Conservation (phyloP, 2,797 vertebrate genomes). For the Potorous gilbertii region DNA sequence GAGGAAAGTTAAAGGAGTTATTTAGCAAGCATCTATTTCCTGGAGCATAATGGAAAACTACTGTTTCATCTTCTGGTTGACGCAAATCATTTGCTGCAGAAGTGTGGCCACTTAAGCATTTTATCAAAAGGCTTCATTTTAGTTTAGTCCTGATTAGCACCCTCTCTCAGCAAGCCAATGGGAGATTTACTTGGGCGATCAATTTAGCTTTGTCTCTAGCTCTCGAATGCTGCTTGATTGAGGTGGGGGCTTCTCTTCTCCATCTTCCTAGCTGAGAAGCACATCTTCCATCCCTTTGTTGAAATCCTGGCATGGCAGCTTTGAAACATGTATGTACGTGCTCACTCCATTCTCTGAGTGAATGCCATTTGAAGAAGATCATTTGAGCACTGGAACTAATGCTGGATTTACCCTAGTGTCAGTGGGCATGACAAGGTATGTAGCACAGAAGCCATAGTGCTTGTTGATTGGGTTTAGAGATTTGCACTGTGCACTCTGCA, state of each 20-base stretch:
- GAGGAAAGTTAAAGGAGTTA: slow-evolving; percentile 85
- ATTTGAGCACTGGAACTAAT: background rate
- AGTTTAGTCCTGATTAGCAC: slow-evolving; percentile 65
- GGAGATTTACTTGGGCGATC: slow-evolving; percentile 36
- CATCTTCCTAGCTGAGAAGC: background rate
- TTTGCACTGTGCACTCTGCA: background rate
- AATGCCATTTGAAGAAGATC: background rate
- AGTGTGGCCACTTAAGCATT: slow-evolving; percentile 74
- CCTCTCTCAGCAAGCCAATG: slow-evolving; percentile 56
- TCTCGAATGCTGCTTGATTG: background rate
- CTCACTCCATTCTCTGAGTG: background rate
- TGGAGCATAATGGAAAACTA: slow-evolving; percentile 78
- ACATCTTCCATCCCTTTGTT: background rate
- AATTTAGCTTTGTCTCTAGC: slow-evolving; percentile 46
- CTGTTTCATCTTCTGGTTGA: slow-evolving; percentile 80
- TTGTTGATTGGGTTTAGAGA: background rate
- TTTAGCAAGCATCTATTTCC: slow-evolving; percentile 83
- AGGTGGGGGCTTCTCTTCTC: slow-evolving; percentile 13
- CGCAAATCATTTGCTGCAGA: slow-evolving; percentile 75
- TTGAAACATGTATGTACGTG: background rate
- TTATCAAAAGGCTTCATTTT: slow-evolving; percentile 75
- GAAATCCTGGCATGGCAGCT: background rate
- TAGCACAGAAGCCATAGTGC: background rate
- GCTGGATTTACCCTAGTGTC: slow-evolving; percentile 8
- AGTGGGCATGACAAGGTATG: background rate